Percentiles rank a stretch among this genome's conserved stretches.
Evolutionary conservation across 2,888 invertebrate genomes (phyloP).

Genomic region (Tetragonisca angustula): DNA sequence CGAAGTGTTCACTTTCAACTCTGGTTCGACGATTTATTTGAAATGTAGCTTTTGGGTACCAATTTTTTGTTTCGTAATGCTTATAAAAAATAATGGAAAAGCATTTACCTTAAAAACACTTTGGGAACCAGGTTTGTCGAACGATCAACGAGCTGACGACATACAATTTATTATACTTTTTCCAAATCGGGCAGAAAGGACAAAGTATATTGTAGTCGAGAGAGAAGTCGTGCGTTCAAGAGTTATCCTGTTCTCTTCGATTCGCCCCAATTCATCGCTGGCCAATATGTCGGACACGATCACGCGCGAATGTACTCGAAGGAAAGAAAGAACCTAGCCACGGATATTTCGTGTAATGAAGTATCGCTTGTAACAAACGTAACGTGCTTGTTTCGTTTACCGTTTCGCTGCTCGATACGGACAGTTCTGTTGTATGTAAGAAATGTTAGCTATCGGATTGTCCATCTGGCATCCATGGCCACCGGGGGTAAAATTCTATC

Average conservation of each 20-base stretch:
- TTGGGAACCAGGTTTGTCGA: too few species aligned
- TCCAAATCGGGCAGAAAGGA: background rate
- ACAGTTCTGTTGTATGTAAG: constrained; percentile 1
- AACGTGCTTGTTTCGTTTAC: background rate
- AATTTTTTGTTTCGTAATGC: too few species aligned
- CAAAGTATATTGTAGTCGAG: background rate
- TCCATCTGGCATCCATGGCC: background rate
- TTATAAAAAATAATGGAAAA: too few species aligned
- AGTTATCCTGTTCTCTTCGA: background rate
- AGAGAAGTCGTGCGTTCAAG: background rate
- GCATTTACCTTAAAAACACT: too few species aligned
- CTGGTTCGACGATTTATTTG: too few species aligned
- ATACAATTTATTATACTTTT: too few species aligned
- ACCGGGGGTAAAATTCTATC: background rate
- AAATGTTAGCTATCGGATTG: background rate
- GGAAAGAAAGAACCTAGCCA: background rate
- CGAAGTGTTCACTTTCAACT: too few species aligned
- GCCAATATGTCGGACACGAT: background rate
- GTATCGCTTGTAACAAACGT: background rate
- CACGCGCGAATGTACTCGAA: background rate
- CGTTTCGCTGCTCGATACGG: background rate
- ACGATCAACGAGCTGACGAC: too few species aligned
- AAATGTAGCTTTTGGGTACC: too few species aligned
- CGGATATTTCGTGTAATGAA: background rate
- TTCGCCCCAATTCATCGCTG: background rate